A percentile compares a stretch with the other conserved stretches of the same genome.
phyloP scores from a whole-genome alignment of 2,113 vertebrate species.

The Gobio gobio region DNA sequence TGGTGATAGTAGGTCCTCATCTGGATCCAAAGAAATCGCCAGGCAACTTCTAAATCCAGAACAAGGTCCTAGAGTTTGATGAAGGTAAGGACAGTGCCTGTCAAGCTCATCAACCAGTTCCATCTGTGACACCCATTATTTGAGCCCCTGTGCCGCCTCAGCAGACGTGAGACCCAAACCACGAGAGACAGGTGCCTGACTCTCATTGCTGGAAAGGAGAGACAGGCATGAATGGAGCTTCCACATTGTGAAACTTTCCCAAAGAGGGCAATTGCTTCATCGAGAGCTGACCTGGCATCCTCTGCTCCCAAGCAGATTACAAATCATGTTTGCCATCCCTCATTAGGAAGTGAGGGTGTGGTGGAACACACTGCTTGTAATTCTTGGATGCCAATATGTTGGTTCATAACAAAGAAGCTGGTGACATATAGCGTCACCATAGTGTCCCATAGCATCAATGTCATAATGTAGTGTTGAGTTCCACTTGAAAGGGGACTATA shows the following conservation, averaged over 20 bases:
- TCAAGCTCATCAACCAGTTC: not conserved
- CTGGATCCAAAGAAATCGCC: not conserved
- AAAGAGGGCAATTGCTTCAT: too few relatives aligned
- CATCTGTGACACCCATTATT: not conserved
- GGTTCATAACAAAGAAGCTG: too few relatives aligned
- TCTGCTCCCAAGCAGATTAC: too few relatives aligned
- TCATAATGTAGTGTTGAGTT: too few relatives aligned
- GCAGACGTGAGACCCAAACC: not conserved
- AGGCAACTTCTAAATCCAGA: not conserved
- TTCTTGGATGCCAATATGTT: not conserved
- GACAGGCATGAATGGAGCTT: not conserved
- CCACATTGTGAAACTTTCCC: not conserved
- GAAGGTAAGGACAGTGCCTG: not conserved
- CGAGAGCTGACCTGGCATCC: too few relatives aligned
- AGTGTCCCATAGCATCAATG: too few relatives aligned
- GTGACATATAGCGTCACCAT: too few relatives aligned
- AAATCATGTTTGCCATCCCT: not conserved
- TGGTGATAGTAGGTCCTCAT: not conserved
- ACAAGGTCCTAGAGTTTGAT: not conserved
- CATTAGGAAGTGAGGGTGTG: not conserved
- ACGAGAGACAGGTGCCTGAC: not conserved
- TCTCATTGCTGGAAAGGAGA: not conserved
- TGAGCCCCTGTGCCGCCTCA: not conserved
- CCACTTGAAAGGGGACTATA: too few relatives aligned
- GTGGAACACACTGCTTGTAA: not conserved